Evolutionary conservation across 2,888 invertebrate species (phyloP), one percentile per base, ranked within the genome.

Genomic region (Chaitophorus viminalis): DNA sequence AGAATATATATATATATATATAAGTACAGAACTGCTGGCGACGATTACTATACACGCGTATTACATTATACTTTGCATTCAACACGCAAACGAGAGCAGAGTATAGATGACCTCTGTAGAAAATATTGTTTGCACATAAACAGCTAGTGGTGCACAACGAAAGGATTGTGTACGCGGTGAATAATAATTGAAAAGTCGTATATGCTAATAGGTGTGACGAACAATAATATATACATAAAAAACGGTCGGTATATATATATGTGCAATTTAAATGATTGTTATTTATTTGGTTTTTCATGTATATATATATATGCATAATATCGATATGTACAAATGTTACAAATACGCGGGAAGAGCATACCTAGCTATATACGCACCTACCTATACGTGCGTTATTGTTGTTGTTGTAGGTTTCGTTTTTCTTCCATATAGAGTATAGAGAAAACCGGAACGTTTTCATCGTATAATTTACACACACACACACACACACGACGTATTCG

Each of bases 361-460:
- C 9, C n/a, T 3, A 9, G 14, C 3, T 4, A 18, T 54, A 25
- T 21, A 6, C 21, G 21, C 3, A 21, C n/a, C 3, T 9, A 65
- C 65, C 25, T 60, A 60, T n/a, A 8, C 6, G 65, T 79, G 79
- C 31, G 21, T 68, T 29, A 79, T 81, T 39, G 65, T 36, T 79
- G 36, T 25, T 29, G n/a, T 78, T 18, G 18, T 4, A 39, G 70
- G 70, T 82, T 82, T 82, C 82, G 82, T 82, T 82, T 82, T 82
- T 81, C 39, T 81, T 21, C 0, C 82, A 33, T 25, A 25, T 11
- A 33, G 25, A n/a, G 36, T 9, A n/a, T n/a, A n/a, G 82, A 82
- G 82, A 82, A 82, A 82, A 72, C 82, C 82, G 82, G 82, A 70
- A 70, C 82, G 70, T 82, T 82, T 70, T 72, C 70, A 31, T 82